A percentile compares a stretch with the other conserved stretches of the same genome.
Evolutionary conservation across 2,888 invertebrate genomes (phyloP).

Genomic region (Listrodromus nycthemerus): DNA sequence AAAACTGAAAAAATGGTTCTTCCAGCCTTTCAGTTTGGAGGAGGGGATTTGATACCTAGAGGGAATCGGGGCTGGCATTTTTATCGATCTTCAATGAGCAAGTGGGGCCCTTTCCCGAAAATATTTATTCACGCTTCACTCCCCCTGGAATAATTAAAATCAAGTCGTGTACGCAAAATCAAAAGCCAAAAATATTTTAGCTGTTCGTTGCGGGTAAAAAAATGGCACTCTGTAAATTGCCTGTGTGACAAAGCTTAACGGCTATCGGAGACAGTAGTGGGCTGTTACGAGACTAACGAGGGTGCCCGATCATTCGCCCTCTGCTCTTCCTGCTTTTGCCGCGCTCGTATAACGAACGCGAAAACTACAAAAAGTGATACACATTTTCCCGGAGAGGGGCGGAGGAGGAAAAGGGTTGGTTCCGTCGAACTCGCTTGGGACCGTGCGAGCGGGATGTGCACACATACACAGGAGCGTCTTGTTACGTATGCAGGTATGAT

Average conservation of each 20-base stretch:
- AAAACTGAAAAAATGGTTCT: not conserved
- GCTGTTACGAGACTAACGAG: conserved; percentile 38
- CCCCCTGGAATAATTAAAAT: not conserved
- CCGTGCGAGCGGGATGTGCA: not conserved
- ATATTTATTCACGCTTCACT: not conserved
- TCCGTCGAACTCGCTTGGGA: conserved; percentile 8
- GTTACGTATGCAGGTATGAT: conserved; percentile 16
- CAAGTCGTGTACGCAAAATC: not conserved
- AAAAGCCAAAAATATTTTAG: not conserved
- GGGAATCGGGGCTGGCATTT: too few relatives aligned
- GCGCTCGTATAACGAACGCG: conserved; percentile 32
- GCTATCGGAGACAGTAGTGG: conserved; percentile 6
- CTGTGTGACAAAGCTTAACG: conserved; percentile 1
- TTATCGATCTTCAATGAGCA: too few relatives aligned
- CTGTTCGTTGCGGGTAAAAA: not conserved
- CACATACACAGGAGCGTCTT: conserved; percentile 9
- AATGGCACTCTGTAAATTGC: conserved; percentile 3
- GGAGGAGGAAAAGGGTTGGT: not conserved
- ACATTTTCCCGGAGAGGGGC: conserved; percentile 7
- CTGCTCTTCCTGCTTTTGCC: conserved; percentile 19
- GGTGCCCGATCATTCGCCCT: conserved; percentile 26
- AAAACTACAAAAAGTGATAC: conserved; percentile 45
- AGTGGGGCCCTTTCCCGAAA: too few relatives aligned
- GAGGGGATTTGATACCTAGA: not conserved
- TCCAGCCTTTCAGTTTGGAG: not conserved